Evolutionary conservation across 1,140 invertebrate genomes (phyloP).

Genomic region (Trichonephila inaurata): DNA sequence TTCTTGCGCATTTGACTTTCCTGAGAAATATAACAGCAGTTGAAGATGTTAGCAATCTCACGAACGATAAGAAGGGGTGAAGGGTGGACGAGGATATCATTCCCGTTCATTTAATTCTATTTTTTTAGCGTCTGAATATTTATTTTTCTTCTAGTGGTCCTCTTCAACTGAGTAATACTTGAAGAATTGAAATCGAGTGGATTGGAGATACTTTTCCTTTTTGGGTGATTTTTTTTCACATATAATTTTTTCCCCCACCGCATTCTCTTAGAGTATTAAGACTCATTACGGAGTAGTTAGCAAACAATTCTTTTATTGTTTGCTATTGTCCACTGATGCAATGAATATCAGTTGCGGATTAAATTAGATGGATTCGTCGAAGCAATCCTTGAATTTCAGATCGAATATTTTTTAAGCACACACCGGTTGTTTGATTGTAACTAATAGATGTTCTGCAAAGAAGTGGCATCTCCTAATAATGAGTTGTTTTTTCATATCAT

Average conservation of each 20-base stretch:
- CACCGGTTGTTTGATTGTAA: conserved; percentile 9
- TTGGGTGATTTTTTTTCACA: conserved; percentile 33
- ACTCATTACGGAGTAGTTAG: conserved; percentile 43
- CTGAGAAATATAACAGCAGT: conserved; percentile 65
- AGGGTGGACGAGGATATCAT: background rate
- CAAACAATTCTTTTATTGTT: conserved; percentile 69
- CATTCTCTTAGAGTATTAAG: conserved; percentile 38
- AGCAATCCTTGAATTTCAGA: background rate
- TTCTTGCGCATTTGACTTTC: conserved; percentile 73
- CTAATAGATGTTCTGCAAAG: background rate
- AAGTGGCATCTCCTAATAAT: background rate
- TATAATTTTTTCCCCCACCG: background rate
- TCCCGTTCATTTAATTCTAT: conserved; percentile 64
- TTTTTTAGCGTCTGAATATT: conserved; percentile 57
- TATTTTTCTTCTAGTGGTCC: conserved; percentile 65
- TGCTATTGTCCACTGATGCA: conserved; percentile 21
- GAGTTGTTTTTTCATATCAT: background rate
- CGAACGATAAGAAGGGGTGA: background rate
- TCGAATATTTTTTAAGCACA: background rate
- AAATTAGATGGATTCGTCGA: conserved; percentile 26
- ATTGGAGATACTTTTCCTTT: conserved; percentile 56
- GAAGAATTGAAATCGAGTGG: conserved; percentile 69
- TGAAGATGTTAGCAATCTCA: conserved; percentile 65
- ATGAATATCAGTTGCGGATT: background rate
- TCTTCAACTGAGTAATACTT: conserved; percentile 66